Conservation (phyloP, 2,113 vertebrate genomes). For the Nothocercus julius region DNA sequence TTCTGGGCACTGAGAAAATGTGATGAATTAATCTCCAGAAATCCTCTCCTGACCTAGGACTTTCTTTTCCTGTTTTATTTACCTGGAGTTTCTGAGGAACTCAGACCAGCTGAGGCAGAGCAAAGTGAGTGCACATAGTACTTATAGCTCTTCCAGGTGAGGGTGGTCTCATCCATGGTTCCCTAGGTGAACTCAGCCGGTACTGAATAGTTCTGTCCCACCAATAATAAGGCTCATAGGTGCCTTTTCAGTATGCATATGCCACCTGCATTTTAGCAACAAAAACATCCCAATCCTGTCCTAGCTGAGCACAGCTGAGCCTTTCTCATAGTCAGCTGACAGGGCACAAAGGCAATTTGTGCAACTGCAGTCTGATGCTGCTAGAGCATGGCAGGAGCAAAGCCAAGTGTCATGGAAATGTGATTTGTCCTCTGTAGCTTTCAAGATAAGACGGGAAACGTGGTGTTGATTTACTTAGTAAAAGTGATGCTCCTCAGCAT, state of each 20-base stretch:
- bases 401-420: not conserved
- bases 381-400: not conserved
- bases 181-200: not conserved
- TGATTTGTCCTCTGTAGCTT: constrained; percentile 33
- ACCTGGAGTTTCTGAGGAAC: not conserved
- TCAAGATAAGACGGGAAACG: constrained; percentile 32
- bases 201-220: not conserved
- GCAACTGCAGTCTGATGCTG: not conserved
- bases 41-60: not conserved
- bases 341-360: not conserved
- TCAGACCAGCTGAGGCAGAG: not conserved
- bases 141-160: not conserved
- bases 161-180: not conserved
- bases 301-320: not conserved
- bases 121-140: not conserved
- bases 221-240: not conserved
- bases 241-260: not conserved
- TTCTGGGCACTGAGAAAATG: not conserved
- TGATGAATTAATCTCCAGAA: not conserved
- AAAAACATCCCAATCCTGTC: not conserved
- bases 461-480: constrained; percentile 28
- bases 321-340: not conserved
- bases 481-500: constrained; percentile 30
- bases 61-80: too few relatives aligned
- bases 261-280: not conserved